Percentiles rank a stretch among this genome's conserved stretches.
These are phyloP conservation scores for Thaumatotibia leucotreta DNA, from an alignment of 1,140 invertebrate species.

Conservation along the genomic window DNA sequence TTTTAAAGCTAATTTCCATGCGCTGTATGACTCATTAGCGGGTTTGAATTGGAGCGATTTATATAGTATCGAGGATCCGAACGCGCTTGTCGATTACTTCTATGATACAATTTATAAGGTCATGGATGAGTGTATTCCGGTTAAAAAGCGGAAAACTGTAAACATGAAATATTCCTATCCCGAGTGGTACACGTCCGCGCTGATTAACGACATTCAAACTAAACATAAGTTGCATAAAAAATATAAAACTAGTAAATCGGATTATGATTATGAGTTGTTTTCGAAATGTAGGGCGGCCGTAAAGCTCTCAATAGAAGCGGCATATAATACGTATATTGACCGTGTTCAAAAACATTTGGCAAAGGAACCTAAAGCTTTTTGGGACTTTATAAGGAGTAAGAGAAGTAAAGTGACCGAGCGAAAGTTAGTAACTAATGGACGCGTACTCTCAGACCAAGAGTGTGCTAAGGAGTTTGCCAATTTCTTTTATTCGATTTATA, in stretches of 20 bases:
- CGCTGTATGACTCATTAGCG: neutral
- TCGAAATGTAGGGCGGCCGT: conserved; percentile 19
- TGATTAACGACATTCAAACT: neutral
- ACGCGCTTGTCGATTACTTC: neutral
- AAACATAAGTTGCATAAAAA: conserved; percentile 21
- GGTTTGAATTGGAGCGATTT: neutral
- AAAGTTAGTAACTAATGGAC: conserved; percentile 21
- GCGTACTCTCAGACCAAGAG: conserved; percentile 16
- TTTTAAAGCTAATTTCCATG: neutral
- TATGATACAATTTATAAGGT: neutral
- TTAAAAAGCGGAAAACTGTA: neutral
- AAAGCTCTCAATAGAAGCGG: conserved; percentile 19
- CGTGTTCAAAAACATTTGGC: conserved; percentile 21
- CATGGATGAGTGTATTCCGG: neutral
- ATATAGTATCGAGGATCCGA: neutral
- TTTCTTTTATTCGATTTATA: conserved; percentile 27
- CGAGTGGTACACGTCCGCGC: neutral
- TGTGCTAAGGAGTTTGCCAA: conserved; percentile 22
- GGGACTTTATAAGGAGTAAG: conserved; percentile 26
- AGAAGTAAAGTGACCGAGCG: neutral
- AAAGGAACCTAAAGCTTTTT: conserved; percentile 31
- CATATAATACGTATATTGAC: conserved; percentile 19
- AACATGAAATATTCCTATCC: neutral
- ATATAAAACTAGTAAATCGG: conserved; percentile 23
- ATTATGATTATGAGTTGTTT: conserved; percentile 25